phyloP scores from a whole-genome alignment of 2,797 vertebrate species.

The Amphiprion clarkii region DNA sequence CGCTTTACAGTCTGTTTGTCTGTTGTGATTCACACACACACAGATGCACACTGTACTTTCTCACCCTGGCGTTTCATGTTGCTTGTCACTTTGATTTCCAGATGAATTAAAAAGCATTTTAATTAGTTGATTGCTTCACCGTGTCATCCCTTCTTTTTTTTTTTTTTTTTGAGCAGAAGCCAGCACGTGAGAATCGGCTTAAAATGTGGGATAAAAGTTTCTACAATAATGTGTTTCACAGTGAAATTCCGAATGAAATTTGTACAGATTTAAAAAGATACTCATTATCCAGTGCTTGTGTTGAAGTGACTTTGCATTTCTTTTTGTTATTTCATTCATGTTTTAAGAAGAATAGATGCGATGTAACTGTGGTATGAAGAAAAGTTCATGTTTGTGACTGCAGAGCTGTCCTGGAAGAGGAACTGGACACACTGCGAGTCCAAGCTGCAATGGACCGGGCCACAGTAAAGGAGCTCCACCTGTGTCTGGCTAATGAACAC shows the following conservation, averaged over 20 bases:
- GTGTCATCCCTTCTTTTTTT: constrained; percentile 63
- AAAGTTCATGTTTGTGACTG: constrained; percentile 46
- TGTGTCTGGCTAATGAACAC: constrained; percentile 81
- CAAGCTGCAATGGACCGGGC: constrained; percentile 84
- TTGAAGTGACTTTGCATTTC: neutral
- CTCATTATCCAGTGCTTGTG: constrained; percentile 27
- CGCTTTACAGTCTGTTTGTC: constrained; percentile 79
- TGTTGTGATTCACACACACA: constrained; percentile 65
- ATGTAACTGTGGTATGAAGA: neutral
- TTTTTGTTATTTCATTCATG: constrained; percentile 16
- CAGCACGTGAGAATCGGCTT: constrained; percentile 35
- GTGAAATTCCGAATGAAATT: constrained; percentile 23
- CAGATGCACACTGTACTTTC: constrained; percentile 51
- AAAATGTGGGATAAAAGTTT: constrained; percentile 49
- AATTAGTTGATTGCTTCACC: constrained; percentile 76
- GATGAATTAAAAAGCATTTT: constrained; percentile 81
- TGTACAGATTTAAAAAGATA: constrained; percentile 38
- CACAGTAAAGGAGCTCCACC: constrained; percentile 84
- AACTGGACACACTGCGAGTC: constrained; percentile 88
- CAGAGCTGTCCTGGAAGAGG: constrained; percentile 89
- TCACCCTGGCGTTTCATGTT: constrained; percentile 80
- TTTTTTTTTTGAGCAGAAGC: constrained; percentile 61
- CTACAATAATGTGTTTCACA: constrained; percentile 31
- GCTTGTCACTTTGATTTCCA: constrained; percentile 86
- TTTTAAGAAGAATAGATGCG: constrained; percentile 10